These are phyloP conservation scores for Ispidina picta DNA, from an alignment of 2,797 vertebrate genomes.

Conservation along the genomic window DNA sequence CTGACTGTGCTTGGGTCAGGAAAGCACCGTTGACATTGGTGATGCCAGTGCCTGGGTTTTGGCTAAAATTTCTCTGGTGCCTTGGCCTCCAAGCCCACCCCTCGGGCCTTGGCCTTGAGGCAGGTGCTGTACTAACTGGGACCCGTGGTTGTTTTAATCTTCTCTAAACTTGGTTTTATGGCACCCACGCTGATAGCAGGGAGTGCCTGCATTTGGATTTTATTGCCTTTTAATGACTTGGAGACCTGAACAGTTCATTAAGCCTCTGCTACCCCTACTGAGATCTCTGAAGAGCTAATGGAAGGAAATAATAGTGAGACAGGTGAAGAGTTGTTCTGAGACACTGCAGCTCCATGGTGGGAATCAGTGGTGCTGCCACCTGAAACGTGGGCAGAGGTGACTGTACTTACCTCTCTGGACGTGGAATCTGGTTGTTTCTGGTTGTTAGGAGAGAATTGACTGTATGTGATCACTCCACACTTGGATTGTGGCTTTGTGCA, in stretches of 20 bases:
- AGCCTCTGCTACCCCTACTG: neutral
- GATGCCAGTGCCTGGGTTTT: neutral
- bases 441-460: neutral
- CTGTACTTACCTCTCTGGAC: fast-evolving
- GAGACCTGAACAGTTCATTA: neutral
- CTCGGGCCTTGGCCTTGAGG: neutral
- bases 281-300: neutral
- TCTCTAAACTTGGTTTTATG: neutral
- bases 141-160: fast-evolving
- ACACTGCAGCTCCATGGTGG: too few species aligned
- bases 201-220: neutral
- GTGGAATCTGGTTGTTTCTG: neutral
- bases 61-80: neutral
- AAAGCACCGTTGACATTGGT: neutral
- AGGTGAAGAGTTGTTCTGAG: neutral
- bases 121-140: neutral
- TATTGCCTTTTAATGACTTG: neutral
- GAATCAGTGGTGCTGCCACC: neutral
- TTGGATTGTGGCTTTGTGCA: neutral
- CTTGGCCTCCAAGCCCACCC: neutral
- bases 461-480: neutral
- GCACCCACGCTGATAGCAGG: neutral
- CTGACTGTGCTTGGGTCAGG: neutral
- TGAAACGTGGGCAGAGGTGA: neutral
- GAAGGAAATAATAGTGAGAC: neutral